Conservation (phyloP, 2,888 invertebrate species). For the Nemurella pictetii region DNA sequence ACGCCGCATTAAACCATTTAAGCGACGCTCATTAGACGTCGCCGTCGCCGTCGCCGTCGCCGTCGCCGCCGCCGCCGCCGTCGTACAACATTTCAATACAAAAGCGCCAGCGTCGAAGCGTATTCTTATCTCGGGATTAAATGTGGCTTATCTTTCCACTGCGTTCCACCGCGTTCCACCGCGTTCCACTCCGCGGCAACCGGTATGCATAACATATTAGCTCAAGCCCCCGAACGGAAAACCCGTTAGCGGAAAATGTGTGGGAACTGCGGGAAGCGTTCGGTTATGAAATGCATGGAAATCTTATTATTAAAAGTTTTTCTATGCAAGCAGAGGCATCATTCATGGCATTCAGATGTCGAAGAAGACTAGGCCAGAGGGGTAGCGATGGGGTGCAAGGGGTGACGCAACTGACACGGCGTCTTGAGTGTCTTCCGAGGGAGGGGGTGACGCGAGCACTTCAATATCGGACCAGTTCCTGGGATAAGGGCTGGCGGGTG, state of each 20-base stretch:
- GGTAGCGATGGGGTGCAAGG: background rate
- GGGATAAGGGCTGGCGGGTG: background rate
- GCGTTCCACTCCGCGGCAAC: background rate
- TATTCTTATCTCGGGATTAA: background rate
- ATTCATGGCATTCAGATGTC: background rate
- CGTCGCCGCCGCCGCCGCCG: background rate
- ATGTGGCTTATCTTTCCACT: background rate
- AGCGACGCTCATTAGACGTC: background rate
- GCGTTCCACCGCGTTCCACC: too few species aligned
- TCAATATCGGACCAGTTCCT: background rate
- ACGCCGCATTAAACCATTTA: too few species aligned
- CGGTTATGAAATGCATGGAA: background rate
- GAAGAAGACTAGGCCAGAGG: background rate
- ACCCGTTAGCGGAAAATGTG: background rate
- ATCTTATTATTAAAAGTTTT: background rate
- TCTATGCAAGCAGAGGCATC: background rate
- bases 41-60: background rate
- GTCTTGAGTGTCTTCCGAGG: background rate
- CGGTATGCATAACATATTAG: background rate
- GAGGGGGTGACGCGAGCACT: background rate
- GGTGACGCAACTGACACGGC: background rate
- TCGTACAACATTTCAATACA: background rate
- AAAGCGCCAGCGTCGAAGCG: background rate
- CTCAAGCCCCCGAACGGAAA: background rate
- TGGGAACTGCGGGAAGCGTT: background rate